Percentiles rank a stretch among this genome's conserved stretches.
These are phyloP conservation scores for Prionchulus punctatus DNA, from an alignment of 2,888 invertebrate species.

Conservation along the genomic window DNA sequence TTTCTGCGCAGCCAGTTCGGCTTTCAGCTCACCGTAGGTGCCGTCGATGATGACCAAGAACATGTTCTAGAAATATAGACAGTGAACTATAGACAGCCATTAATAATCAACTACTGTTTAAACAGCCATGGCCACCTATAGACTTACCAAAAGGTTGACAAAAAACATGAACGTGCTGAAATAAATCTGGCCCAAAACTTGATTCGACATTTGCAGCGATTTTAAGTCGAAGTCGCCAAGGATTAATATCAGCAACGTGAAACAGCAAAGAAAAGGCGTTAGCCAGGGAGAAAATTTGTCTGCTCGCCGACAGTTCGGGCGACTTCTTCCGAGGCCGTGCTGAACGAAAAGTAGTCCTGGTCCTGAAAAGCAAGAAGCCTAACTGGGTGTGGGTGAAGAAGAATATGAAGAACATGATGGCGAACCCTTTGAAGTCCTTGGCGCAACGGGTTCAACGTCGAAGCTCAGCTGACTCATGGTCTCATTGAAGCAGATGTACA, in stretches of 20 bases:
- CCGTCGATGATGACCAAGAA: constrained; percentile 64
- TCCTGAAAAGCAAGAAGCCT: constrained; percentile 55
- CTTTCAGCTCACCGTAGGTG: constrained; percentile 55
- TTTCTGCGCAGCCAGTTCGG: constrained; percentile 44
- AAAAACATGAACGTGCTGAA: constrained; percentile 58
- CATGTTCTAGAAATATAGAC: constrained; percentile 46
- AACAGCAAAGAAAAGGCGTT: constrained; percentile 25
- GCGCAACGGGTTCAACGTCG: constrained; percentile 52
- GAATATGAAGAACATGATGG: constrained; percentile 58
- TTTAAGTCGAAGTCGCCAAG: constrained; percentile 59
- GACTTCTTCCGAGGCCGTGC: too few species aligned
- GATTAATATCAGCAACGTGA: constrained; percentile 55
- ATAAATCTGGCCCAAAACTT: constrained; percentile 53
- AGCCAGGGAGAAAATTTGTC: not conserved
- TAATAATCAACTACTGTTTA: not conserved
- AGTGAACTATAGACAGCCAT: not conserved
- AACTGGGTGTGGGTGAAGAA: constrained; percentile 59
- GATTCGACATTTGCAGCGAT: constrained; percentile 49
- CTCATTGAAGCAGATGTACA: constrained; percentile 57
- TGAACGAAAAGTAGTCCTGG: too few species aligned
- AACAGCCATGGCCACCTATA: not conserved
- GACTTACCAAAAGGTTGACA: constrained; percentile 50
- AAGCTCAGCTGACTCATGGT: constrained; percentile 55
- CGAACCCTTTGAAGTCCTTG: constrained; percentile 53
- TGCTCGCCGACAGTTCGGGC: not conserved